Conservation (phyloP, 2,888 invertebrate species). For the Imbricaverruca yamaguchii region DNA sequence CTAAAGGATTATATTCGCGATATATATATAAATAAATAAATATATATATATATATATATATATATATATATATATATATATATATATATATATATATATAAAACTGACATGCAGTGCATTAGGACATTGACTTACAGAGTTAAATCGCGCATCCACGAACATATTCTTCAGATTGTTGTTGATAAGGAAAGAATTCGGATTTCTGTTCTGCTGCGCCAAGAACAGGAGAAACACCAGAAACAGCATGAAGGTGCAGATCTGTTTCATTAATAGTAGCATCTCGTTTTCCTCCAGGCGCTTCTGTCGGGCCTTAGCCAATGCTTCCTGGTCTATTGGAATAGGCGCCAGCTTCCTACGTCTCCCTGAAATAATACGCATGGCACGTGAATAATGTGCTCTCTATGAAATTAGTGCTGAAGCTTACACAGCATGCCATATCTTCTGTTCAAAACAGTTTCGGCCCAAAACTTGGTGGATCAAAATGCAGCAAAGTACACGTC, state of each 20-base stretch:
- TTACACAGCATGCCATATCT: no score
- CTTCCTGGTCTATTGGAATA: slow-evolving; percentile 34
- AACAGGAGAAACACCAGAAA: slow-evolving; percentile 43
- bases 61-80: no score
- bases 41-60: no score
- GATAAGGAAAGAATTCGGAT: slow-evolving; percentile 33
- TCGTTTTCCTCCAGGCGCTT: slow-evolving; percentile 41
- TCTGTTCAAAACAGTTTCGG: no score
- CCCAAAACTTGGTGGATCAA: no score
- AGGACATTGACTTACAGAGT: not conserved
- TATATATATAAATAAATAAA: no score
- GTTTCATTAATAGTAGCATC: slow-evolving; percentile 42
- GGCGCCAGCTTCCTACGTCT: slow-evolving; percentile 23
- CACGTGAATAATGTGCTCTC: not conserved
- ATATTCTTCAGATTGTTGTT: slow-evolving; percentile 27
- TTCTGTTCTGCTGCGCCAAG: slow-evolving; percentile 41
- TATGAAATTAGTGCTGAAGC: no score
- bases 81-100: no score
- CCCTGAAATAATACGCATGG: slow-evolving; percentile 16
- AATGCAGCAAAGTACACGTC: no score
- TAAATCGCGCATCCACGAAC: slow-evolving; percentile 15
- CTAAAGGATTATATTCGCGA: no score
- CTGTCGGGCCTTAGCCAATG: slow-evolving; percentile 38
- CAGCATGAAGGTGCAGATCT: slow-evolving; percentile 41
- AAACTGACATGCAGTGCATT: no score